A percentile compares a stretch with the other conserved stretches of the same genome.
phyloP scores from a whole-genome alignment of 2,113 vertebrate genomes.

The Phalacrocorax carbo region DNA sequence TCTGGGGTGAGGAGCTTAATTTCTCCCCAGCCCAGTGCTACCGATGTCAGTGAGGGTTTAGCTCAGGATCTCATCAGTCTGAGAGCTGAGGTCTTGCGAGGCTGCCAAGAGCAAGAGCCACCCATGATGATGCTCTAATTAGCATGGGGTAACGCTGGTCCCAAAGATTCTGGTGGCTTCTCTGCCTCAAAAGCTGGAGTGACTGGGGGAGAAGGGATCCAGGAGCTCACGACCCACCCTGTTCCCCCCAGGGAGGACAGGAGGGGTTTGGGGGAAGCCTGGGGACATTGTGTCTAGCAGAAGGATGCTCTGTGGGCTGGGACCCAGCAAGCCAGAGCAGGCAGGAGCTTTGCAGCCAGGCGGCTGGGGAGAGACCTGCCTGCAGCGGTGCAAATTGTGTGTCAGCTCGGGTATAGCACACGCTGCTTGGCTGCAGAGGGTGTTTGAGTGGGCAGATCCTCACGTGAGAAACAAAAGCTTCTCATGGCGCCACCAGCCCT shows the following conservation, averaged over 20 bases:
- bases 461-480: not conserved
- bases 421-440: not conserved
- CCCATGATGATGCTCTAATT: not conserved
- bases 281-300: not conserved
- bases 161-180: not conserved
- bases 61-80: not conserved
- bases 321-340: not conserved
- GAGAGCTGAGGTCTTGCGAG: not conserved
- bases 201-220: not conserved
- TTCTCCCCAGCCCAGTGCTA: not conserved
- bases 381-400: rapidly evolving
- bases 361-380: not conserved
- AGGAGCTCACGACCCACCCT: not conserved
- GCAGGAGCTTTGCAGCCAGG: not conserved
- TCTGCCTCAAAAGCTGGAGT: not conserved
- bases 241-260: not conserved
- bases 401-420: rapidly evolving
- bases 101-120: rapidly evolving
- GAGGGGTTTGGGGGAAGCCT: not conserved
- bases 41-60: not conserved
- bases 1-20: not conserved
- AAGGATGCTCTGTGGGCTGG: not conserved
- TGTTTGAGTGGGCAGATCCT: not conserved
- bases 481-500: not conserved
- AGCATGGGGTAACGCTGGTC: not conserved